Evolutionary conservation across 2,888 invertebrate genomes (phyloP), one percentile per base, ranked within the genome.

Genomic region (Pharmacophagus antenor): DNA sequence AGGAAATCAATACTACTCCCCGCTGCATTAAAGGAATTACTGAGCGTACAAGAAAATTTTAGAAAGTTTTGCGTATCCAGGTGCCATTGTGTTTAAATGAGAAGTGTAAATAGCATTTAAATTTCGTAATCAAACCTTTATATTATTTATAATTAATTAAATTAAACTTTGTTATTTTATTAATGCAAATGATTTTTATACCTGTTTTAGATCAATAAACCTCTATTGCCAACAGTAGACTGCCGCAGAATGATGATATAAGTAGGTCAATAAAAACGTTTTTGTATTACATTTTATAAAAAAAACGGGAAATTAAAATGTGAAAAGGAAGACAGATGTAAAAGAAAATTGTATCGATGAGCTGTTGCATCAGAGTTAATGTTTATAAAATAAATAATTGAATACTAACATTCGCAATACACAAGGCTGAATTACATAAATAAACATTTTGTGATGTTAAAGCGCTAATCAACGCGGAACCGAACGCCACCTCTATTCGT

Each of bases 401-500:
- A 20, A 51, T 22, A 22, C 41, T 17, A 55, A 56, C 62, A 58
- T 63, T 62, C 52, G 64, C 63, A 63, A 58, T 63, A 63, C 65
- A 67, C 67, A 69, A 69, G 67, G 65, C 61, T 67, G 65, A 58
- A 61, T 65, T 63, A 67, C 63, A 68, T 66, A 70, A 73, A 69
- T 65, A 69, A 73, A 69, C 69, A 70, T 68, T 48, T 65, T 50
- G 65, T 65, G 63, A 64, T 65, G 67, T 66, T 62, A 62, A 68
- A 60, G 71, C 72, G 70, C 70, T 68, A 62, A 70, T 68, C 71
- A 76, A 86, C 76, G 78, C 85, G 86, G 88, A 88, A 88, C 80
- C 78, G 73, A 72, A 68, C 64, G 69, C 71, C 73, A 84, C 85
- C 86, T 87, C 86, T 85, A 84, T 84, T 83, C 79, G 86, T 79